Percentiles rank a stretch among this genome's conserved stretches.
Conservation (phyloP, 2,888 invertebrate genomes). For the Arge pagana region DNA sequence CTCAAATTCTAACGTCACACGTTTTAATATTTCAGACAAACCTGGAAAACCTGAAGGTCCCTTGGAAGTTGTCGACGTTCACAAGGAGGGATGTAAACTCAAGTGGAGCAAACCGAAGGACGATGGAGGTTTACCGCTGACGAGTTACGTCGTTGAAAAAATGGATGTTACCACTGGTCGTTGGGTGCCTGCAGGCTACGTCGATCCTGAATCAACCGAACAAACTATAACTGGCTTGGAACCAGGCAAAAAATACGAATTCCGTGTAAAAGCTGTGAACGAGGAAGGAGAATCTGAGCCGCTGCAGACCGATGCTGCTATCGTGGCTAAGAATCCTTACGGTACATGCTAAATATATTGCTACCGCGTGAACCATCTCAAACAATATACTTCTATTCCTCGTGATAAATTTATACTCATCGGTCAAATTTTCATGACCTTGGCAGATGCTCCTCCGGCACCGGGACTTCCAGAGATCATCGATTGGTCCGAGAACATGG, state of each 20-base stretch:
- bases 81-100: constrained; percentile 91
- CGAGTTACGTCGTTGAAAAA: constrained; percentile 91
- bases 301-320: constrained; percentile 84
- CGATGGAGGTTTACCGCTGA: constrained; percentile 91
- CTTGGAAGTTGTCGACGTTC: constrained; percentile 85
- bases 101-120: constrained; percentile 96
- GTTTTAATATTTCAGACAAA: constrained; percentile 64
- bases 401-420: neutral
- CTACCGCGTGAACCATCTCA: too few species aligned
- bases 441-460: constrained; percentile 73
- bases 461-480: constrained; percentile 90
- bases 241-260: constrained; percentile 95
- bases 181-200: constrained; percentile 86
- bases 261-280: constrained; percentile 95
- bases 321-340: constrained; percentile 96
- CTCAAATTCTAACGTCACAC: constrained; percentile 10
- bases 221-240: constrained; percentile 87
- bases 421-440: neutral
- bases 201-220: constrained; percentile 80
- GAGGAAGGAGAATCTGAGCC: constrained; percentile 98
- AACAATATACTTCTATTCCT: neutral
- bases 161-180: constrained; percentile 87
- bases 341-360: constrained; percentile 57
- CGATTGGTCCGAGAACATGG: constrained; percentile 90
- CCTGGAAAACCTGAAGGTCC: constrained; percentile 91